A percentile compares a stretch with the other conserved stretches of the same genome.
These are phyloP conservation scores for Laspeyria flexula DNA, from an alignment of 2,888 invertebrate species.

Conservation along the genomic window DNA sequence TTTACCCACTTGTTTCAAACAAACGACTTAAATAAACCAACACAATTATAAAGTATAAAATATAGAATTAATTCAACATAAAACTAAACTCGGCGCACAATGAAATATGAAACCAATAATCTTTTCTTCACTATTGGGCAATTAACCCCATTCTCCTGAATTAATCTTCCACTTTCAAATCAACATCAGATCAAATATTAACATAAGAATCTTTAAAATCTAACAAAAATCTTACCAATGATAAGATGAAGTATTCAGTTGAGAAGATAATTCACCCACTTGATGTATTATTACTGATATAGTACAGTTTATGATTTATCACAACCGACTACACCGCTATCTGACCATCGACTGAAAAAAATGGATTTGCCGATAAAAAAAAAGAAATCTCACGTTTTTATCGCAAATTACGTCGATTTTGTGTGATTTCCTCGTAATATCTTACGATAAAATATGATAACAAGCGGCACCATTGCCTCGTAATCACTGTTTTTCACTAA, in stretches of 20 bases:
- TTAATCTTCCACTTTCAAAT: not conserved
- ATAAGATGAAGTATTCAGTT: conserved; percentile 43
- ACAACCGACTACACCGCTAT: conserved; percentile 76
- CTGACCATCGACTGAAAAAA: conserved; percentile 78
- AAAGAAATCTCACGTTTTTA: conserved; percentile 74
- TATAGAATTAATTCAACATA: conserved; percentile 17
- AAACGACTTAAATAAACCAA: conserved; percentile 5
- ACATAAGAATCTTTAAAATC: conserved; percentile 16
- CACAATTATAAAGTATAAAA: conserved; percentile 3
- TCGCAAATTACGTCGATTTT: conserved; percentile 78
- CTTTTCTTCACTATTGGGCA: not conserved
- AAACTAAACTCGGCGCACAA: not conserved
- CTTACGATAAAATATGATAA: conserved; percentile 68
- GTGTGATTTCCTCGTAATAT: conserved; percentile 71
- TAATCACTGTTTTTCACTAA: conserved; percentile 51
- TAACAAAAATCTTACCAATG: conserved; percentile 38
- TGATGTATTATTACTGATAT: conserved; percentile 24
- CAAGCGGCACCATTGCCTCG: conserved; percentile 50
- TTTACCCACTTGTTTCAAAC: conserved; percentile 2
- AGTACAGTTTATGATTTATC: conserved; percentile 46
- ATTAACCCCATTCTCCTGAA: not conserved
- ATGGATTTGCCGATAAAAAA: conserved; percentile 76
- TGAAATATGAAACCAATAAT: not conserved
- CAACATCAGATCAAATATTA: not conserved
- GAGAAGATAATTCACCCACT: conserved; percentile 31